Conservation (phyloP, 2,888 invertebrate species). For the Polia nebulosa region DNA sequence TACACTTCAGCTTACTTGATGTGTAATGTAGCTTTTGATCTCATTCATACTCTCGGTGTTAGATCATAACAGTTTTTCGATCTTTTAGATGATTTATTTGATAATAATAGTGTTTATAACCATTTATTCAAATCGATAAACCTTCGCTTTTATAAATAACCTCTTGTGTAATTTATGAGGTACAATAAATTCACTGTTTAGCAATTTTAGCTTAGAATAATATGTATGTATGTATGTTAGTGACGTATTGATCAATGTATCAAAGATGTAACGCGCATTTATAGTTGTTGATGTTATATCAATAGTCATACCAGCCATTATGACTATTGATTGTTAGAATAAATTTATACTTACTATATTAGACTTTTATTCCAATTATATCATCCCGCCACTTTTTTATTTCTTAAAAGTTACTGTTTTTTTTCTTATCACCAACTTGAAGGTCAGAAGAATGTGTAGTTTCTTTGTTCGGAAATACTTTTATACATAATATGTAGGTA, state of each 20-base stretch:
- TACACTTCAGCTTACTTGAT: slow-evolving; percentile 59
- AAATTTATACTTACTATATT: slow-evolving; percentile 82
- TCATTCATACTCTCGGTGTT: slow-evolving; percentile 53
- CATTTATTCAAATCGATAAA: slow-evolving; percentile 21
- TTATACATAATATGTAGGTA: too few species aligned
- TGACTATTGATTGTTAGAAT: slow-evolving; percentile 88
- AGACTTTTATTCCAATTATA: slow-evolving; percentile 70
- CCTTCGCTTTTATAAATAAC: slow-evolving; percentile 9
- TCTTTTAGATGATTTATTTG: slow-evolving; percentile 21
- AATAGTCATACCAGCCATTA: slow-evolving; percentile 90
- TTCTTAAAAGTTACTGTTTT: not conserved
- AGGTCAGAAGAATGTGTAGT: not conserved
- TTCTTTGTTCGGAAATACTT: not conserved
- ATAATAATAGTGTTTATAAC: slow-evolving; percentile 1
- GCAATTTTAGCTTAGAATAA: slow-evolving; percentile 30
- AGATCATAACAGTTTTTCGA: slow-evolving; percentile 17
- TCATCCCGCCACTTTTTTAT: not conserved
- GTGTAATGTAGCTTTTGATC: slow-evolving; percentile 55
- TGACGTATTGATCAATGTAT: slow-evolving; percentile 52
- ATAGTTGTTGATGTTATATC: slow-evolving; percentile 76
- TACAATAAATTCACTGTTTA: slow-evolving; percentile 26
- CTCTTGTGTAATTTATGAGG: slow-evolving; percentile 39
- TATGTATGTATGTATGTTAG: slow-evolving; percentile 58
- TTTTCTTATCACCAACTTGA: not conserved
- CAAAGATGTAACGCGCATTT: slow-evolving; percentile 58